These are phyloP conservation scores for Orthonevra nobilis DNA, from an alignment of 2,888 invertebrate genomes.

Conservation along the genomic window DNA sequence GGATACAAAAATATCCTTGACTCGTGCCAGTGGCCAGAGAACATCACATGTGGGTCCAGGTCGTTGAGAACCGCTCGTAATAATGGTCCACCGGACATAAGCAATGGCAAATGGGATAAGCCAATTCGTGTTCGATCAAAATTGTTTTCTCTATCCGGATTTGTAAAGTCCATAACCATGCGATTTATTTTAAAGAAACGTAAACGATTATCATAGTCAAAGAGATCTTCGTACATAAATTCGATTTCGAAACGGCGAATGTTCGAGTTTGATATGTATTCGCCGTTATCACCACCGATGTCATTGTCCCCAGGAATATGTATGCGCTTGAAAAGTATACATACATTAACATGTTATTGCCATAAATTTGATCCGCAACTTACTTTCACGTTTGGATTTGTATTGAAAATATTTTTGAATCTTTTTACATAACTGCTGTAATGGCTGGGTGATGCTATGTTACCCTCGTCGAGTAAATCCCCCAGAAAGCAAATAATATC, in stretches of 20 bases:
- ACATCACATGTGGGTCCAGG: conserved; percentile 85
- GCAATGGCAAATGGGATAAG: conserved; percentile 87
- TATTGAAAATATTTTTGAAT: conserved; percentile 83
- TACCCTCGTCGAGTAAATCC: conserved; percentile 97
- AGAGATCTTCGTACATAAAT: conserved; percentile 86
- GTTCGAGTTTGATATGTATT: conserved; percentile 85
- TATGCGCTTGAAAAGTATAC: conserved; percentile 84
- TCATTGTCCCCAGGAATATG: conserved; percentile 98
- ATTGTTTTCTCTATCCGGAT: conserved; percentile 80
- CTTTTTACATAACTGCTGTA: conserved; percentile 88
- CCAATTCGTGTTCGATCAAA: conserved; percentile 81
- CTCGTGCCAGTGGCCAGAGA: conserved; percentile 86
- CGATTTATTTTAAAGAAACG: conserved; percentile 89
- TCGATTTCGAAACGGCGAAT: conserved; percentile 86
- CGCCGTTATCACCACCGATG: conserved; percentile 95
- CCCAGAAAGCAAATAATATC: conserved; percentile 94
- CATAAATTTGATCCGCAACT: too few species aligned
- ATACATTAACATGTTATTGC: too few species aligned
- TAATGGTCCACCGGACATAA: conserved; percentile 79
- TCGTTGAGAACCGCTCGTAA: conserved; percentile 82
- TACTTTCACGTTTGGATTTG: conserved; percentile 76
- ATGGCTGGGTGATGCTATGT: conserved; percentile 85
- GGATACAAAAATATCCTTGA: conserved; percentile 79
- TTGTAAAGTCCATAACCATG: conserved; percentile 84
- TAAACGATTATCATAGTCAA: conserved; percentile 82